Conservation (phyloP, 2,113 vertebrate genomes). For the Otus sunia region DNA sequence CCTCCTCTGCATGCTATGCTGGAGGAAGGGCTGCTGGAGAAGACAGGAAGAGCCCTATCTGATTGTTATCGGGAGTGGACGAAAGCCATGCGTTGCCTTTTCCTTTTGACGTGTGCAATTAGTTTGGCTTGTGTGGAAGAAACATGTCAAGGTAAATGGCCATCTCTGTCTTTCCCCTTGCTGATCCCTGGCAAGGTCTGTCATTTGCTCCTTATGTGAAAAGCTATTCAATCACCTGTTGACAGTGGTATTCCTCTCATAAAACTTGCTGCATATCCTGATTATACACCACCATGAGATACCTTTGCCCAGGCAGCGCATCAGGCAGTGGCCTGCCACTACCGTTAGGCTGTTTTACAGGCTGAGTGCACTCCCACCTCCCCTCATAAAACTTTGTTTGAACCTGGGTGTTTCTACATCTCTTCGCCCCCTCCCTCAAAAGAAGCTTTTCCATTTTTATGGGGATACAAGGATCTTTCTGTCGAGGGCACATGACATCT, state of each 20-base stretch:
- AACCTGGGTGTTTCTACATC: background rate
- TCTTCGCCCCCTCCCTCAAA: background rate
- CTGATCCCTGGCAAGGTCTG: background rate
- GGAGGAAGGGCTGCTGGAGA: constrained; percentile 38
- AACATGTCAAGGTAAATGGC: constrained; percentile 32
- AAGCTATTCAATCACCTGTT: constrained; percentile 52
- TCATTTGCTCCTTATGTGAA: background rate
- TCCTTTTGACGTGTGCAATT: constrained; percentile 52
- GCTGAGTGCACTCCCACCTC: constrained; percentile 31
- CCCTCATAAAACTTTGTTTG: constrained; percentile 60
- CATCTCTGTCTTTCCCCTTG: background rate
- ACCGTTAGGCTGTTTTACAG: background rate
- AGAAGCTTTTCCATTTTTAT: background rate
- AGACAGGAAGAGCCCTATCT: constrained; percentile 45
- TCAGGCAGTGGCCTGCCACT: background rate
- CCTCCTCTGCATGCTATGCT: constrained; percentile 14
- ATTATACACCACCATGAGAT: background rate
- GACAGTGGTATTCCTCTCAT: constrained; percentile 39
- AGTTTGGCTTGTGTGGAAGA: constrained; percentile 35
- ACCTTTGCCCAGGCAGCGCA: background rate
- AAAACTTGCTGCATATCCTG: constrained; percentile 2
- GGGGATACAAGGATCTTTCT: background rate
- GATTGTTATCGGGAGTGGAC: constrained; percentile 13
- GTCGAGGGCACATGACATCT: background rate
- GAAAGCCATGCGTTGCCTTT: constrained; percentile 53